A percentile compares a stretch with the other conserved stretches of the same genome.
phyloP scores from a whole-genome alignment of 1,140 invertebrate species.

The Apolygus lucorum region DNA sequence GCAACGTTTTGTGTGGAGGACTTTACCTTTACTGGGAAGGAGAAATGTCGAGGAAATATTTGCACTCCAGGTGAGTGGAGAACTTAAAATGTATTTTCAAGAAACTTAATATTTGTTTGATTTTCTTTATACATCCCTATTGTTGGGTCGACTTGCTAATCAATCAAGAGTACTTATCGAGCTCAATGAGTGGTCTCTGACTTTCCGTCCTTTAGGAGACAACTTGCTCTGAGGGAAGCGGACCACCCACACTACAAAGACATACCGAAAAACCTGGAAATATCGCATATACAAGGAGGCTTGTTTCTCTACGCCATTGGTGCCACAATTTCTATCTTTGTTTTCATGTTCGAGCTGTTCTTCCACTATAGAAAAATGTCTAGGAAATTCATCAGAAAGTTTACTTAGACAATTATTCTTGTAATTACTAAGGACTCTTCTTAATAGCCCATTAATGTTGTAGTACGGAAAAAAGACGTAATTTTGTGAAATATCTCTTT shows the following conservation, averaged over 20 bases:
- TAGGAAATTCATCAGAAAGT: too few relatives aligned
- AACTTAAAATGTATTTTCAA: too few relatives aligned
- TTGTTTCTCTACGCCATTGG: constrained; percentile 42
- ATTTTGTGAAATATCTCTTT: too few relatives aligned
- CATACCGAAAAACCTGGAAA: background rate
- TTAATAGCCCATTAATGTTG: too few relatives aligned
- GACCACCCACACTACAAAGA: constrained; percentile 8
- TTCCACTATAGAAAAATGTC: too few relatives aligned
- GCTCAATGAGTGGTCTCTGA: too few relatives aligned
- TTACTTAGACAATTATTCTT: too few relatives aligned
- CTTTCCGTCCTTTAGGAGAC: constrained; percentile 43
- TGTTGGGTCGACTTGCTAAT: background rate
- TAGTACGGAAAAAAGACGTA: too few relatives aligned
- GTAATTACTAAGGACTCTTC: too few relatives aligned
- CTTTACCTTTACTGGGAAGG: constrained; percentile 29
- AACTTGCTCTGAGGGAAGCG: constrained; percentile 39
- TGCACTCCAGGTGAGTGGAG: constrained; percentile 12
- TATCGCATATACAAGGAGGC: constrained; percentile 34
- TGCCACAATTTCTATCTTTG: background rate
- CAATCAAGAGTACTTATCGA: background rate
- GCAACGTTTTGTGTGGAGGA: constrained; percentile 21
- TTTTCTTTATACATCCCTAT: too few relatives aligned
- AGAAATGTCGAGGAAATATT: constrained; percentile 27
- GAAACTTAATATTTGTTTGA: too few relatives aligned
- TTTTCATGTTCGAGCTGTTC: background rate